Percentiles rank a stretch among this genome's conserved stretches.
phyloP scores from a whole-genome alignment of 2,797 vertebrate species.

The Acridotheres tristis region DNA sequence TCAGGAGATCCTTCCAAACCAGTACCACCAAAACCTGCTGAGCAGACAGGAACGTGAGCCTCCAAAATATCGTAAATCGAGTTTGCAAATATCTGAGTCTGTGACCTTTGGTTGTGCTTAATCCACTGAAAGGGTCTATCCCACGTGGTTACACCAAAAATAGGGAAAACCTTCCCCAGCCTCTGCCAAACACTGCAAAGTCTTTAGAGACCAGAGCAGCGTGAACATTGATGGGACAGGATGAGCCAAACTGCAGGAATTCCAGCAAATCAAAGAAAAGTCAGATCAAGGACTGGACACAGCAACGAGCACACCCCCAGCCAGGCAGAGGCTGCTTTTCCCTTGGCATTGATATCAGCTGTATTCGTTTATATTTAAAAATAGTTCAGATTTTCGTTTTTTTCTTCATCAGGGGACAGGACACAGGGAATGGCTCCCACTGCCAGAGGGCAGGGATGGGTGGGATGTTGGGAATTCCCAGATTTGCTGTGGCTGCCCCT shows the following conservation, averaged over 20 bases:
- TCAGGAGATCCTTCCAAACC: background rate
- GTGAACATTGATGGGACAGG: background rate
- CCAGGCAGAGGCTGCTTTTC: background rate
- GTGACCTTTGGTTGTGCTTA: background rate
- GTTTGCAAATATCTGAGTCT: background rate
- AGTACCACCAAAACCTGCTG: background rate
- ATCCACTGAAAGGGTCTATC: rapidly evolving
- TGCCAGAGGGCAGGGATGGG: background rate
- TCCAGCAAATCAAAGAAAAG: background rate
- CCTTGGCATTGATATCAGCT: rapidly evolving
- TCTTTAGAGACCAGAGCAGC: rapidly evolving
- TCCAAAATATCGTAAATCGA: rapidly evolving
- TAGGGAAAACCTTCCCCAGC: background rate
- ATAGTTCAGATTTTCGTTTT: background rate
- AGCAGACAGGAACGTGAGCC: no score
- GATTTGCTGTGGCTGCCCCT: background rate
- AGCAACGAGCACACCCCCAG: no score
- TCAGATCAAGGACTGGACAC: background rate
- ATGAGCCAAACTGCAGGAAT: background rate
- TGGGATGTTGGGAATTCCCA: background rate
- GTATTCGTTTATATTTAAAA: rapidly evolving
- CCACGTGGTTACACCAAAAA: background rate
- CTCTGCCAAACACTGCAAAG: background rate
- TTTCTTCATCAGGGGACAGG: background rate
- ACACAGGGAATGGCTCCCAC: background rate